Conservation (phyloP, 2,888 invertebrate genomes). For the Luffia ferchaultella region DNA sequence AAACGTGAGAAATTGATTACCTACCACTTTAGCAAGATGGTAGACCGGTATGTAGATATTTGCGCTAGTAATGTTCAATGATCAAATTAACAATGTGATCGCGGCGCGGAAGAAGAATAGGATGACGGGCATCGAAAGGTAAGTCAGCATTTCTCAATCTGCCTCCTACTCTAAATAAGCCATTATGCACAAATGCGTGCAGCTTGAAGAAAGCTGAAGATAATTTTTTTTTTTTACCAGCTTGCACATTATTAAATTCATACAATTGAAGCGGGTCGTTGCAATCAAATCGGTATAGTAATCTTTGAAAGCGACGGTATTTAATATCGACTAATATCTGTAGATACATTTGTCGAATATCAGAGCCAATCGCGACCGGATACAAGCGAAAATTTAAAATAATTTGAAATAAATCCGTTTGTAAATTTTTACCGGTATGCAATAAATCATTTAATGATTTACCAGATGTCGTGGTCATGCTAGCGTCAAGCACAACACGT, state of each 20-base stretch:
- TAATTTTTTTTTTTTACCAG: not conserved
- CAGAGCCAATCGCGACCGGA: not conserved
- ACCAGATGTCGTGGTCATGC: slow-evolving; percentile 4
- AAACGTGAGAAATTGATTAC: slow-evolving; percentile 1
- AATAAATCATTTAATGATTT: slow-evolving; percentile 3
- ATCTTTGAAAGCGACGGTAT: not conserved
- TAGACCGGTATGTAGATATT: not conserved
- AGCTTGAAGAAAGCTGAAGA: not conserved
- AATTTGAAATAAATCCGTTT: slow-evolving; percentile 2
- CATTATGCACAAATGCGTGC: slow-evolving; percentile 4
- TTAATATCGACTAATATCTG: not conserved
- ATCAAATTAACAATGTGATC: not conserved
- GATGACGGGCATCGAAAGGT: not conserved
- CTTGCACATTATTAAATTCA: not conserved
- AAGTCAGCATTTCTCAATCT: slow-evolving; percentile 1
- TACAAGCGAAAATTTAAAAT: slow-evolving; percentile 3
- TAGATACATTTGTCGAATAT: slow-evolving; percentile 7
- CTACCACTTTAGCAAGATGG: not conserved
- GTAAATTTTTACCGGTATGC: slow-evolving; percentile 5
- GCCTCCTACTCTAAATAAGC: slow-evolving; percentile 7
- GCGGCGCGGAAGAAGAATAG: not conserved
- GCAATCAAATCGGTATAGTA: not conserved
- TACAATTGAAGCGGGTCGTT: not conserved
- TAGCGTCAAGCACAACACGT: slow-evolving; percentile 4
- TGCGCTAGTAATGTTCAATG: not conserved